Percentiles rank a stretch among this genome's conserved stretches.
Evolutionary conservation across 2,888 invertebrate species (phyloP).

Genomic region (Ditylenchus weischeri): DNA sequence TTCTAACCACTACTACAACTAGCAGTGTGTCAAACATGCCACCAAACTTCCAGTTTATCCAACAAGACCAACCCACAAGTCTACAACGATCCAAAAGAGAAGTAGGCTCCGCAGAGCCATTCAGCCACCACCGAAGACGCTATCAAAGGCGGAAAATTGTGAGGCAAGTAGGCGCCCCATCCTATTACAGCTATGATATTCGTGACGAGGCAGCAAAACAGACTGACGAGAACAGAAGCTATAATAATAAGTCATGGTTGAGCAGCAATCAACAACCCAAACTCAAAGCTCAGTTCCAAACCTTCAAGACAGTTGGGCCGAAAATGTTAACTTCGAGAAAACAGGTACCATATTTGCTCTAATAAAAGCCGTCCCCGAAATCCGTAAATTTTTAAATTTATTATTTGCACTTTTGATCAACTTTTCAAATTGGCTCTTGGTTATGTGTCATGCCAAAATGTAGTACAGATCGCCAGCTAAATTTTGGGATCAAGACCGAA

Average conservation of each 20-base stretch:
- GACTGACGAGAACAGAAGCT: neutral
- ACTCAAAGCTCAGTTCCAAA: conserved; percentile 10
- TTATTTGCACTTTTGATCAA: no score
- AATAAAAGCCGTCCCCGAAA: no score
- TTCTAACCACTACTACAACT: neutral
- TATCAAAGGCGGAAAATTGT: neutral
- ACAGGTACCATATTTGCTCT: no score
- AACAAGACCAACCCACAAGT: neutral
- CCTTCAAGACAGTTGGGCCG: neutral
- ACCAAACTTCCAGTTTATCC: neutral
- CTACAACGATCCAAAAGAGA: neutral
- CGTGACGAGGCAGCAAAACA: neutral
- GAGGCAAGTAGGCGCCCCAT: neutral
- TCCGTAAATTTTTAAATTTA: no score
- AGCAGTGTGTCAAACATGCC: neutral
- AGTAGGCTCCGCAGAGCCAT: neutral
- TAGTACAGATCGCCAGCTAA: no score
- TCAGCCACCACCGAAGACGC: neutral
- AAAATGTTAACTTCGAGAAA: conserved; percentile 1
- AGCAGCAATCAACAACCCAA: neutral
- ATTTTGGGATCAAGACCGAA: no score
- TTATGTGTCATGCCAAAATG: no score
- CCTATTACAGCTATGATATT: neutral
- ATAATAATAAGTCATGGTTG: no score
- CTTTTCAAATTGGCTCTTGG: no score